Conservation (phyloP, 2,888 invertebrate genomes). For the Zaprionus obscuricornis region DNA sequence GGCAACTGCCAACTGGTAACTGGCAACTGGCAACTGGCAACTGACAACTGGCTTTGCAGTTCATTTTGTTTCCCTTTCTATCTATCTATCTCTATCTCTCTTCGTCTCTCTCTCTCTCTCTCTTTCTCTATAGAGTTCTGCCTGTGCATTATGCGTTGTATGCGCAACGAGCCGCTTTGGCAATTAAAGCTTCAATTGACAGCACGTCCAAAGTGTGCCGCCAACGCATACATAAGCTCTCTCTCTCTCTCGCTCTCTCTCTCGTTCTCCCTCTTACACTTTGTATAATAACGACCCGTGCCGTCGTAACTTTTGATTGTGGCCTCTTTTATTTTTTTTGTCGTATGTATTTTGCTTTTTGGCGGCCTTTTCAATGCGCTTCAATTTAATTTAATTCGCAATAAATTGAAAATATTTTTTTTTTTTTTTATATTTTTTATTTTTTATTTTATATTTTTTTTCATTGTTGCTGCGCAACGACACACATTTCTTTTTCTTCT, state of each 20-base stretch:
- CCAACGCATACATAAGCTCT: conserved; percentile 37
- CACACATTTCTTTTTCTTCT: no score
- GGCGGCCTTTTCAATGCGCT: conserved; percentile 72
- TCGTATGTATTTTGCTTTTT: conserved; percentile 22
- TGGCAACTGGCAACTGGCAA: conserved; percentile 16
- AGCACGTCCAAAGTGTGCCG: conserved; percentile 75
- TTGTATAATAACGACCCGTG: conserved; percentile 32
- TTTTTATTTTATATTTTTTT: conserved; percentile 28
- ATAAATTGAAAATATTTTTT: conserved; percentile 64
- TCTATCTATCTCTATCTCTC: conserved; percentile 11
- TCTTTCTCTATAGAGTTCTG: conserved; percentile 3
- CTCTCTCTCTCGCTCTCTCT: neutral
- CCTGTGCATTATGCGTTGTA: conserved; percentile 50
- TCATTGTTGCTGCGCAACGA: conserved; percentile 55
- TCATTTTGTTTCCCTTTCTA: neutral
- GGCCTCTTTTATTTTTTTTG: conserved; percentile 26
- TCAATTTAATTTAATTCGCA: conserved; percentile 78
- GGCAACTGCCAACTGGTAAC: conserved; percentile 14
- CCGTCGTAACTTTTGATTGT: conserved; percentile 43
- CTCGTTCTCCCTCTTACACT: neutral
- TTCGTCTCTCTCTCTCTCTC: conserved; percentile 12
- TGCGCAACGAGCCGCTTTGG: conserved; percentile 40
- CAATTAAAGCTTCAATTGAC: conserved; percentile 66
- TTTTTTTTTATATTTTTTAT: conserved; percentile 7
- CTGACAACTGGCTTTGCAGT: conserved; percentile 12